phyloP scores from a whole-genome alignment of 2,113 vertebrate genomes.

The Piaya cayana region DNA sequence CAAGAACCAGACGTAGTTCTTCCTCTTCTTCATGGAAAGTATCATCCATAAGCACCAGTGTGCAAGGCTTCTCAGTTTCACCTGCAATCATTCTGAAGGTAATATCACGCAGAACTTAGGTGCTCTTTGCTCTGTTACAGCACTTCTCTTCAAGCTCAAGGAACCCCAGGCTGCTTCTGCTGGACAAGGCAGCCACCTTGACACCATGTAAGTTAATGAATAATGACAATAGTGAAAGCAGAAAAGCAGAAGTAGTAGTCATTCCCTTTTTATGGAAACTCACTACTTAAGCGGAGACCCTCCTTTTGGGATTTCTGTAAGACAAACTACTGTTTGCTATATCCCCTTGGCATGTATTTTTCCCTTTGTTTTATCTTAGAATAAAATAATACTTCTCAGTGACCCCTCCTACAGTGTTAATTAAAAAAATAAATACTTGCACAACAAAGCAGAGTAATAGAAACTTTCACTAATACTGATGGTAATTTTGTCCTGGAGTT shows the following conservation, averaged over 20 bases:
- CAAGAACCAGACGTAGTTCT: conserved; percentile 91
- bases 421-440: background rate
- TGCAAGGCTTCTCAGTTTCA: conserved; percentile 88
- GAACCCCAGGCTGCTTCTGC: background rate
- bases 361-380: background rate
- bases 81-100: conserved; percentile 75
- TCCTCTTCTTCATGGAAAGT: conserved; percentile 86
- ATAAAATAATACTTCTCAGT: background rate
- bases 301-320: background rate
- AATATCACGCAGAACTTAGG: background rate
- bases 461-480: background rate
- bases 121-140: background rate
- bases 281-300: background rate
- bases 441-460: background rate
- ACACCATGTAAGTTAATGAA: background rate
- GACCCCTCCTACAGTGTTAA: background rate
- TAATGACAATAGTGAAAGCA: background rate
- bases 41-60: conserved; percentile 84
- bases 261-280: background rate
- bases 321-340: background rate
- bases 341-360: background rate
- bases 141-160: background rate
- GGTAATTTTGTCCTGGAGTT: background rate
- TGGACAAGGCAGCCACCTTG: background rate
- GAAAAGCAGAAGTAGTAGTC: background rate